Evolutionary conservation across 1,140 invertebrate genomes (phyloP), one percentile per base, ranked within the genome.

Genomic region (Conus ventricosus): DNA sequence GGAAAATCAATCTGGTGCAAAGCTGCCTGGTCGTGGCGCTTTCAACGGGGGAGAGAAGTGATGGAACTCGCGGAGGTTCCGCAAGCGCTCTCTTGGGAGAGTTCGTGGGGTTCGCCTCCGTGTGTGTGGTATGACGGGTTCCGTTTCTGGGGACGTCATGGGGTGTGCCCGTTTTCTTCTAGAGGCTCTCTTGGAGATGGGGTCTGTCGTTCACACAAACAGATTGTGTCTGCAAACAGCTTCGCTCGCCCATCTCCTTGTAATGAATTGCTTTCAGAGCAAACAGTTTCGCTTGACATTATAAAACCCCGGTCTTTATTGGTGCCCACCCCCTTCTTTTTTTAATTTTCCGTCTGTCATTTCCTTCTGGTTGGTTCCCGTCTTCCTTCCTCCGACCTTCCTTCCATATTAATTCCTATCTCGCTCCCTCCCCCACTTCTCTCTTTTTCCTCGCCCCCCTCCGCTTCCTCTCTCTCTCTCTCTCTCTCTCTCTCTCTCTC

Each of bases 1-100:
- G 80, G 80, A 81, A 81, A 81, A 81, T 81, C 80, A 81, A 81
- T 81, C 27, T 20, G 5, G 80, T 15, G 39, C 80, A 81, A 54
- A 78, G 76, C 25, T 27, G 80, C 80, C 25, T 81, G 5, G 39
- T 23, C 15, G 6, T 13, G 51, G 51, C 80, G 39, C 80, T 54
- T 54, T 81, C 80, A 71, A 71, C 15, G 67, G 67, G 67, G 67
- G 20, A 71, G 20, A n/a, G 23, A 23, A 71, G 67, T 20, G 23
- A 71, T 7, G 23, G 67, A 71, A 71, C 67, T 20, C 67, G 57
- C 57, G 57, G 57, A 15, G 57, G 57, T 15, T 60, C 15, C 57
- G 57, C 15, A 60, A 60, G 39, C 57, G 57, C 8, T 60, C 57
- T 60, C 57, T 60, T 15, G 57, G 57, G 57, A 60, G 57, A 15